Percentiles rank a stretch among this genome's conserved stretches.
Conservation (phyloP, 2,797 vertebrate genomes). For the Clarias fuscus region DNA sequence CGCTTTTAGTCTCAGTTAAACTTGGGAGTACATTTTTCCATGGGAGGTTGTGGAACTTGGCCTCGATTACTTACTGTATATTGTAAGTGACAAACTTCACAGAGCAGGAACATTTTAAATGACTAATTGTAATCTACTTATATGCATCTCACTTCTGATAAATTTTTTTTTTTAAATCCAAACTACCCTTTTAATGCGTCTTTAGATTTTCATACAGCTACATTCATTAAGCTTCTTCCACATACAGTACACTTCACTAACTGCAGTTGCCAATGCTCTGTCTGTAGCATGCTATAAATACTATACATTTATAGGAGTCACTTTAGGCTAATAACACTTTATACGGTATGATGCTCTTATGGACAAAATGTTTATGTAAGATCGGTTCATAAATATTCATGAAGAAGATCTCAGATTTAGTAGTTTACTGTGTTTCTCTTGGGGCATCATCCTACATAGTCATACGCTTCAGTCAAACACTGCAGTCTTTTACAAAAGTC, state of each 20-base stretch:
- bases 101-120: too few relatives aligned
- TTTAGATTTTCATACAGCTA: slow-evolving; percentile 43
- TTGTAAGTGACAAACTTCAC: too few relatives aligned
- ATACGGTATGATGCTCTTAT: neutral
- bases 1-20: too few relatives aligned
- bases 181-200: slow-evolving; percentile 25
- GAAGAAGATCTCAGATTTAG: too few relatives aligned
- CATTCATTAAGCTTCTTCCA: slow-evolving; percentile 32
- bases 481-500: neutral
- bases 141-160: too few relatives aligned
- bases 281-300: slow-evolving; percentile 28
- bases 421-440: neutral
- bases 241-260: slow-evolving; percentile 17
- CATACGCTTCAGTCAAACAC: neutral
- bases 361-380: neutral
- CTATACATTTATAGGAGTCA: slow-evolving; percentile 3
- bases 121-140: too few relatives aligned
- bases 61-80: too few relatives aligned
- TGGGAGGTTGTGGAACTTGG: too few relatives aligned
- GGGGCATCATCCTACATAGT: neutral
- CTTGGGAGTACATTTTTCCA: too few relatives aligned
- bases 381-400: neutral
- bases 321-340: slow-evolving; percentile 1
- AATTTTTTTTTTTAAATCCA: too few relatives aligned
- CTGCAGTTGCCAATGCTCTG: neutral